Conservation (phyloP, 1,140 invertebrate species). For the Melanaphis sacchari region DNA sequence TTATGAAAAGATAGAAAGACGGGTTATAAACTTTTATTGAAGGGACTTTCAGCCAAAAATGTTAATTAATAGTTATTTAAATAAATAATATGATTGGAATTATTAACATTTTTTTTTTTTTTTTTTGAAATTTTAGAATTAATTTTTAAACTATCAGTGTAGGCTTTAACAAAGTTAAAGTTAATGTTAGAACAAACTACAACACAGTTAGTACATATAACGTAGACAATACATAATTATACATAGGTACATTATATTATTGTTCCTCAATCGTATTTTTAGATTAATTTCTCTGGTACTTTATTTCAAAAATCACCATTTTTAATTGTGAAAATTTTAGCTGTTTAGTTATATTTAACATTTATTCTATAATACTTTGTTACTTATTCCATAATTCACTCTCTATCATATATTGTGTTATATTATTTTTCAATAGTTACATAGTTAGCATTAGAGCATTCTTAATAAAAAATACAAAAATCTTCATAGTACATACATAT, state of each 20-base stretch:
- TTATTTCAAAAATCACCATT: background rate
- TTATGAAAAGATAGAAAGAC: background rate
- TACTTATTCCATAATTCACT: background rate
- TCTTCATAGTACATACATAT: background rate
- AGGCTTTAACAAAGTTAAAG: background rate
- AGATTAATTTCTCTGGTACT: background rate
- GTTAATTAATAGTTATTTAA: background rate
- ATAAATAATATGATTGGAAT: background rate
- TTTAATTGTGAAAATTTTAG: background rate
- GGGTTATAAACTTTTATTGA: background rate
- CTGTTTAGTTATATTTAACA: background rate
- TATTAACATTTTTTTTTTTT: background rate
- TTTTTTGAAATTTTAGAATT: background rate
- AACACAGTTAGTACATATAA: background rate
- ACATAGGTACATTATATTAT: background rate
- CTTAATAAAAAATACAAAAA: background rate
- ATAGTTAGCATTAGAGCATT: background rate
- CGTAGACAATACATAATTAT: background rate
- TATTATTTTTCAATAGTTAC: background rate
- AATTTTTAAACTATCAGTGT: background rate
- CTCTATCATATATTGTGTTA: background rate
- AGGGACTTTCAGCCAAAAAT: background rate
- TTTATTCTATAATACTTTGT: background rate
- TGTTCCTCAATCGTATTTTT: background rate
- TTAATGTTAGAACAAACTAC: background rate